Base-by-base conservation (phyloP, 2,113 vertebrate species). In the Petroica traversi region DNA sequence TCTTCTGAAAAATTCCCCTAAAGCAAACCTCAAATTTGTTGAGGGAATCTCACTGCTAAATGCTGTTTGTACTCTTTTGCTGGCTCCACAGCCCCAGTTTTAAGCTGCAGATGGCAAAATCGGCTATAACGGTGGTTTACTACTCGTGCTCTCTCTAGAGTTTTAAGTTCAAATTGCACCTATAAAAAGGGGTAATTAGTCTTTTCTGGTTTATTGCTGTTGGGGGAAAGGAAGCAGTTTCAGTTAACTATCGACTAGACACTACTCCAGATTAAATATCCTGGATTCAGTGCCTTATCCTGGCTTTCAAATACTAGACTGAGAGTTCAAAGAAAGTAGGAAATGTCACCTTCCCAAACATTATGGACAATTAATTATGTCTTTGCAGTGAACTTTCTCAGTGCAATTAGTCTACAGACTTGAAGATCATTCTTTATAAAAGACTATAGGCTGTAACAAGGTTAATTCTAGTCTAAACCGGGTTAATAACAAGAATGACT, bases 291-390 rank as follows among this genome's bases (percentile, higher is more conserved):
- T 92, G 82, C 89, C 64, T 95, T 93, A 64, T 67, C 73, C 55
- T 59, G 68, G 36, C 62, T 95, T 93, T 92, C 89, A 95, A 96
- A 95, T 92, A 94, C 26, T 72, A 97, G 90, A 92, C 73, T 79
- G 81, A 95, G 88, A 90, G 84, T 93, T 97, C 93, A 96, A 97
- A 96, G 93, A 97, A 97, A 91, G 84, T 96, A 66, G 93, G 74
- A 97, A 97, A 97, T 98, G 97, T 98, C 97, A 98, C 97, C 98
- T 98, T 98, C 89, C 48, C 81, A 93, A 97, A 88, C 93, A 97
- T 94, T 96, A 90, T 87, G 61, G 68, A 83, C 94, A 95, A 94
- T 97, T 98, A 97, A 97, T 98, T 96, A 97, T 93, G 48, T 92
- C 73, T 95, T 85, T 92, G 55, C 51, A 63, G 33, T 95, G 96